phyloP scores from a whole-genome alignment of 2,888 invertebrate species.

The Dorcus hopei region DNA sequence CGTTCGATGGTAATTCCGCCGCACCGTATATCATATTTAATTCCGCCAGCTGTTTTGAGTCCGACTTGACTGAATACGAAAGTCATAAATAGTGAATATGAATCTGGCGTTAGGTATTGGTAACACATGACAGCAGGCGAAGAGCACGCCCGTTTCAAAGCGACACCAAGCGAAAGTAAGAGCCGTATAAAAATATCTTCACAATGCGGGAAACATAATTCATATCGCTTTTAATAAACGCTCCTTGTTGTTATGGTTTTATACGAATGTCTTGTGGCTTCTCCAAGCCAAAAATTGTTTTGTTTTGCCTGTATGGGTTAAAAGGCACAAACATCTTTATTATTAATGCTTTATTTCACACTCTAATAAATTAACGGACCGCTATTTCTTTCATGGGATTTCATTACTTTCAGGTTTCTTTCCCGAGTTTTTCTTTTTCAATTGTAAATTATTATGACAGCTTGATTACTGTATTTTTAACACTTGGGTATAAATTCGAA shows the following conservation, averaged over 20 bases:
- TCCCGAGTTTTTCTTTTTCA: too few relatives aligned
- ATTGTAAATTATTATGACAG: too few relatives aligned
- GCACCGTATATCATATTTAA: slow-evolving; percentile 15
- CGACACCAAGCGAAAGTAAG: neutral
- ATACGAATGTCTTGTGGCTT: slow-evolving; percentile 28
- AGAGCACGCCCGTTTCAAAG: neutral
- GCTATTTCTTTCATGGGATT: slow-evolving; percentile 8
- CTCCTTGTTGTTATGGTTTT: slow-evolving; percentile 32
- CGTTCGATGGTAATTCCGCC: slow-evolving; percentile 1
- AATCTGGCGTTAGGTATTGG: slow-evolving; percentile 27
- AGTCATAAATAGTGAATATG: slow-evolving; percentile 28
- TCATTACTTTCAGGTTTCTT: neutral
- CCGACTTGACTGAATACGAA: slow-evolving; percentile 16
- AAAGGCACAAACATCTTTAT: slow-evolving; percentile 21
- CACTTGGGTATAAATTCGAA: too few relatives aligned
- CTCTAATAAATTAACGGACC: slow-evolving; percentile 6
- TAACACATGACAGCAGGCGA: slow-evolving; percentile 25
- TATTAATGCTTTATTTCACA: slow-evolving; percentile 14
- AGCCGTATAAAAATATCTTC: slow-evolving; percentile 29
- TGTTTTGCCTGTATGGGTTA: slow-evolving; percentile 11
- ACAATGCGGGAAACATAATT: slow-evolving; percentile 37
- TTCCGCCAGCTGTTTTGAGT: slow-evolving; percentile 10
- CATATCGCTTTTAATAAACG: slow-evolving; percentile 35
- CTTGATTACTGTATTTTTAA: too few relatives aligned
- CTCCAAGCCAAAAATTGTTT: slow-evolving; percentile 13